phyloP scores from a whole-genome alignment of 2,888 invertebrate genomes.

The Phengaris alcon region DNA sequence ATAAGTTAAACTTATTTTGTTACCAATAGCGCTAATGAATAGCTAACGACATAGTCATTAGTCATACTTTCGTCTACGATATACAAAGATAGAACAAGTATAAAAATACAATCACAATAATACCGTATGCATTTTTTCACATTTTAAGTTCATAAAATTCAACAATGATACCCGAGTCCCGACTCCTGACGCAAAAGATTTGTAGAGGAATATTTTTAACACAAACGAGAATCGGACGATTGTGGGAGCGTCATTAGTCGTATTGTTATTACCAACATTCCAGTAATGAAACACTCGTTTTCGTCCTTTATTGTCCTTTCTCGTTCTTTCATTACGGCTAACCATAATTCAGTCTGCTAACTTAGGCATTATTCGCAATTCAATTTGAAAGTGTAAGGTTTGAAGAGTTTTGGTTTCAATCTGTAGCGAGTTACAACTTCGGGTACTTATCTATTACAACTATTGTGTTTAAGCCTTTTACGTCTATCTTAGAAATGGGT shows the following conservation, averaged over 20 bases:
- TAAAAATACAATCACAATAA: constrained; percentile 18
- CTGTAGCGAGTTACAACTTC: not conserved
- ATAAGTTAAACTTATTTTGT: too few species aligned
- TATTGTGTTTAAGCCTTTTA: too few species aligned
- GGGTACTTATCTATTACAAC: too few species aligned
- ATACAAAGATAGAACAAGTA: not conserved
- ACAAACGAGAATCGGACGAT: constrained; percentile 64
- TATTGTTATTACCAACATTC: constrained; percentile 76
- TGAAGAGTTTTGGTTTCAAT: constrained; percentile 46
- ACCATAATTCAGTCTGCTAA: constrained; percentile 65
- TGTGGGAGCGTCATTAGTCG: constrained; percentile 69
- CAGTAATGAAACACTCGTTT: constrained; percentile 76
- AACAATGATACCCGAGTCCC: constrained; percentile 38
- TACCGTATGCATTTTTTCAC: constrained; percentile 18
- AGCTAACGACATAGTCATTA: too few species aligned
- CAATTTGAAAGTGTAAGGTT: constrained; percentile 33
- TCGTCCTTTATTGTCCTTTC: constrained; percentile 71
- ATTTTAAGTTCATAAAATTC: constrained; percentile 34
- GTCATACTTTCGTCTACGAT: too few species aligned
- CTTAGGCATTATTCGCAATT: constrained; percentile 62
- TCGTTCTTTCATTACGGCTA: constrained; percentile 59
- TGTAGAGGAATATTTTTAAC: constrained; percentile 61
- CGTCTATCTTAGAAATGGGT: too few species aligned
- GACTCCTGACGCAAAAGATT: constrained; percentile 46
- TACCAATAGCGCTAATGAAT: too few species aligned